These are phyloP conservation scores for Caiman crocodilus DNA, from an alignment of 2,797 vertebrate genomes.

Conservation along the genomic window DNA sequence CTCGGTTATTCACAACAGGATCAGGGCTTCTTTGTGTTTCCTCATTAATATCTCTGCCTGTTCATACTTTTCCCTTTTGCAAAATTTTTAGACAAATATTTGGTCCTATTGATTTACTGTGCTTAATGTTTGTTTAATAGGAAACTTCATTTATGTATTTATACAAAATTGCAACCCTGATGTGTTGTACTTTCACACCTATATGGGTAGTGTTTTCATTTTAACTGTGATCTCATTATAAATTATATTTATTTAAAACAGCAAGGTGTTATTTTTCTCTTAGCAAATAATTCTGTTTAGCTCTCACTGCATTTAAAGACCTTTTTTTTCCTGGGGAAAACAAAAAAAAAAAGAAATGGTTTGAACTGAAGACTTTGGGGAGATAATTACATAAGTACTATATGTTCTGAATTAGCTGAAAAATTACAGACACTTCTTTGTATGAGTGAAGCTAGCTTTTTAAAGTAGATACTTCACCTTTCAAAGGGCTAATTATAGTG, in stretches of 20 bases:
- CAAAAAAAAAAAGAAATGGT: constrained; percentile 33
- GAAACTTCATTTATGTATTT: not conserved
- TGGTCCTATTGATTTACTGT: not conserved
- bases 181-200: not conserved
- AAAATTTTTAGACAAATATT: not conserved
- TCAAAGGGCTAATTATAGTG: constrained; percentile 71
- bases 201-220: not conserved
- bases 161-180: not conserved
- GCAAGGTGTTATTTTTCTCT: constrained; percentile 8
- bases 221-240: constrained; percentile 1
- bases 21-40: not conserved
- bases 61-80: not conserved
- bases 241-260: not conserved
- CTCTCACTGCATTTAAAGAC: constrained; percentile 35
- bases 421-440: constrained; percentile 72
- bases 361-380: constrained; percentile 34
- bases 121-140: not conserved
- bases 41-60: not conserved
- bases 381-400: constrained; percentile 66
- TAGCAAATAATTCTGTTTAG: constrained; percentile 58
- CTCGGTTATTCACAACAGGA: no score
- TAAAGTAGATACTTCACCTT: constrained; percentile 77
- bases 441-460: constrained; percentile 68
- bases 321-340: constrained; percentile 2
- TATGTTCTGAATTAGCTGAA: constrained; percentile 54